These are phyloP conservation scores for Brachyistius frenatus DNA, from an alignment of 2,113 vertebrate species.

Conservation along the genomic window DNA sequence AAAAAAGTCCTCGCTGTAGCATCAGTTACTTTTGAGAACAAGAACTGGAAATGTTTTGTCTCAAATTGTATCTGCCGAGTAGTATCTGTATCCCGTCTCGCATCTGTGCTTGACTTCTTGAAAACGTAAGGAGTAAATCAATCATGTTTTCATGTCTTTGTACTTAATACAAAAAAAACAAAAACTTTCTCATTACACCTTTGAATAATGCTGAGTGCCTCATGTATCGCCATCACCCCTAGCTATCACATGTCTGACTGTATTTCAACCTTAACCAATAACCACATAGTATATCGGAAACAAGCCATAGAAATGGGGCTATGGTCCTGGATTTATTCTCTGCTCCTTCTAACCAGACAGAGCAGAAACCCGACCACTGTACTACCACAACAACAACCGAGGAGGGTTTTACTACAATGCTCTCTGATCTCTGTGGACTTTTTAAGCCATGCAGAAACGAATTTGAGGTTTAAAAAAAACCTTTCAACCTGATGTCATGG, in stretches of 20 bases:
- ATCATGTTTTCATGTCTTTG: constrained; percentile 33
- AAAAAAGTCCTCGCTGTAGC: constrained; percentile 37
- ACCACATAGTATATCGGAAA: constrained; percentile 71
- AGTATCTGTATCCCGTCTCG: constrained; percentile 8
- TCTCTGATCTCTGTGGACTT: constrained; percentile 68
- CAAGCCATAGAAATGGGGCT: constrained; percentile 80
- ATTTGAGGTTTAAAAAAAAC: constrained; percentile 49
- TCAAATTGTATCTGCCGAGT: constrained; percentile 29
- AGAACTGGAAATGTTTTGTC: constrained; percentile 48
- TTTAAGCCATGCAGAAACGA: constrained; percentile 72
- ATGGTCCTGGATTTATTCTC: constrained; percentile 52
- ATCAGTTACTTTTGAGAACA: constrained; percentile 43
- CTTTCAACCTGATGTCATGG: constrained; percentile 77
- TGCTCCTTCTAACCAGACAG: constrained; percentile 46
- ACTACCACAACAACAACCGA: constrained; percentile 40
- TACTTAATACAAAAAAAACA: constrained; percentile 33
- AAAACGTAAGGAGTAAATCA: constrained; percentile 27
- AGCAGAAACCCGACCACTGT: constrained; percentile 49
- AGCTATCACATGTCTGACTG: constrained; percentile 34
- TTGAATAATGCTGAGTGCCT: constrained; percentile 76
- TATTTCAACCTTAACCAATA: constrained; percentile 59
- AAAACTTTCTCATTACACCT: constrained; percentile 50
- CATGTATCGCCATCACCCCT: constrained; percentile 49
- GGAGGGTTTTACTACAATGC: constrained; percentile 38
- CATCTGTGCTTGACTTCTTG: constrained; percentile 31